Percentiles rank a stretch among this genome's conserved stretches.
Conservation (phyloP, 2,113 vertebrate genomes). For the Neogale vison region DNA sequence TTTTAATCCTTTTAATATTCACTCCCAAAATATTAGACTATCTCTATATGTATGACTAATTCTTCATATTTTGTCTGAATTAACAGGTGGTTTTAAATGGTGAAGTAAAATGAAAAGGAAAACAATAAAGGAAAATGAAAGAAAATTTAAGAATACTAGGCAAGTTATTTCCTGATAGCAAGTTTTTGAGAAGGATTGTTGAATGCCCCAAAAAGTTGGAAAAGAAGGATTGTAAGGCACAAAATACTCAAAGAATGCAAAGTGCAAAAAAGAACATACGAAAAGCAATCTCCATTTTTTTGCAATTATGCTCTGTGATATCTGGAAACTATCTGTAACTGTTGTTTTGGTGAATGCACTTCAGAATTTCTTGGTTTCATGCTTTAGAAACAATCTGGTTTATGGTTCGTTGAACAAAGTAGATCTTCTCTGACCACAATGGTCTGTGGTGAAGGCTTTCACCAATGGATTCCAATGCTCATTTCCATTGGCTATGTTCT, state of each 20-base stretch:
- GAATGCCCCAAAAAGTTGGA: not conserved
- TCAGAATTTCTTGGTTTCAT: slow-evolving; percentile 45
- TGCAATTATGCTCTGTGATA: not conserved
- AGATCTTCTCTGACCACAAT: not conserved
- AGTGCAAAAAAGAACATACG: not conserved
- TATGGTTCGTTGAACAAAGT: slow-evolving; percentile 41
- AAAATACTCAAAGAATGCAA: not conserved
- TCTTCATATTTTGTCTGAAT: not conserved
- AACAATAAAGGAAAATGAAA: not conserved
- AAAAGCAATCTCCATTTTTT: not conserved
- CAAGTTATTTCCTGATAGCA: not conserved
- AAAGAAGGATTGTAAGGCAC: not conserved
- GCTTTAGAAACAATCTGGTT: slow-evolving; percentile 17
- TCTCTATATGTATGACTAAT: not conserved
- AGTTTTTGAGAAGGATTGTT: not conserved
- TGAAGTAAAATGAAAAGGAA: not conserved
- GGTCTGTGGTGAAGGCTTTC: slow-evolving; percentile 12
- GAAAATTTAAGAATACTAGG: not conserved
- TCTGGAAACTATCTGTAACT: not conserved
- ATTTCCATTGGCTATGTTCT: not conserved
- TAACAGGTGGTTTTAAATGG: not conserved
- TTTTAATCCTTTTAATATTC: not conserved
- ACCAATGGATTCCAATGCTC: not conserved
- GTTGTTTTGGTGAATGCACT: not conserved
- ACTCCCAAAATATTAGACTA: not conserved